Conservation (phyloP, 1,140 invertebrate species). For the Leguminivora glycinivorella region DNA sequence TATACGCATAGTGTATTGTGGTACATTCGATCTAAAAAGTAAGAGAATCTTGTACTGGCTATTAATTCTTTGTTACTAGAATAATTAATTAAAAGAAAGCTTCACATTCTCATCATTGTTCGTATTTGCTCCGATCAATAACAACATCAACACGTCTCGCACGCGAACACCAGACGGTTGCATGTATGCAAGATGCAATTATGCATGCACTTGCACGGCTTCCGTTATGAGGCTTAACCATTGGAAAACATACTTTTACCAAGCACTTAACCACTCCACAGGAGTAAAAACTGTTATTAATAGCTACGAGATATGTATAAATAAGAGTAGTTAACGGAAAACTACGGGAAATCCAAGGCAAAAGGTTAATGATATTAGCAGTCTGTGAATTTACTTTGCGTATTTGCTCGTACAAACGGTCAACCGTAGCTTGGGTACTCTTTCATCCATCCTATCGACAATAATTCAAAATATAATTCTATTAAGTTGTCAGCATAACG, state of each 20-base stretch:
- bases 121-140: background rate
- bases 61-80: background rate
- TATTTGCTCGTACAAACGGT: background rate
- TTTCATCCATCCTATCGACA: background rate
- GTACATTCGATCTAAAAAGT: too few relatives aligned
- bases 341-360: background rate
- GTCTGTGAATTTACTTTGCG: background rate
- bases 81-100: background rate
- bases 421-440: background rate
- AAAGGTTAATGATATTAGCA: background rate
- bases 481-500: background rate
- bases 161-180: conserved; percentile 27
- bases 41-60: too few relatives aligned
- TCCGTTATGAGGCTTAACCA: conserved; percentile 40
- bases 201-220: conserved; percentile 49
- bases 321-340: too few relatives aligned
- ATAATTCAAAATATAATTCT: background rate
- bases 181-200: conserved; percentile 46
- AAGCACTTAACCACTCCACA: background rate
- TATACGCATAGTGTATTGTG: too few relatives aligned
- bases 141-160: conserved; percentile 6
- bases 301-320: background rate
- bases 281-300: background rate
- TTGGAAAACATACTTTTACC: conserved; percentile 26
- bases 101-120: conserved; percentile 5